Evolutionary conservation across 1,140 invertebrate genomes (phyloP), one percentile per base, ranked within the genome.

Genomic region (Apolygus lucorum): DNA sequence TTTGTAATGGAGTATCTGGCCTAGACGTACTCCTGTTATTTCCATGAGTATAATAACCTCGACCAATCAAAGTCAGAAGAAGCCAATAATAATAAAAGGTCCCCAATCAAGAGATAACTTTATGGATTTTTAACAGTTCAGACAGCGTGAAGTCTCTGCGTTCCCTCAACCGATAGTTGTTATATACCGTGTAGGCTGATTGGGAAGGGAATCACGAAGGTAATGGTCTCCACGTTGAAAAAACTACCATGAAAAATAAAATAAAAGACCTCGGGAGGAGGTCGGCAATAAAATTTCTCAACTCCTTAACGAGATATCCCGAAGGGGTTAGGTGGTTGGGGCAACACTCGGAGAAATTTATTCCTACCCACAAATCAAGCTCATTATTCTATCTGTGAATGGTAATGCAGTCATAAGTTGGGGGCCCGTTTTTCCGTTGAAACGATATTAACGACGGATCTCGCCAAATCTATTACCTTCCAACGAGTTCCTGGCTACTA

Each of bases 371-470:
- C 54, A 59, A 59, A 59, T 59, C 54, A 59, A 59, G 54, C 54
- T 59, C 54, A 59, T 59, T 59, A 59, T 59, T 22, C 22, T 59
- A 59, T 22, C 54, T 49, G 11, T 59, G 54, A 59, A 59, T 59
- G 54, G 54, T 59, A 59, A 59, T 59, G 54, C 22, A 59, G 54
- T 59, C 54, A 59, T 59, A 59, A 59, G 54, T 59, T 22, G 54
- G 54, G 54, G 54, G 54, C 22, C 54, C 11, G 54, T 14, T 11
- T 22, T 42, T 24, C 54, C 54, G 54, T 13, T 24, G 13, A 22
- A 59, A 59, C 8, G 4, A 59, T 59, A 24, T 13, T 11, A 59
- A 21, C 22, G 54, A 24, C 22, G 22, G 54, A 21, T 11, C 54
- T 21, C 22, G 54, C 54, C 54, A 59, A 59, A 59, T 59, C 54